phyloP scores from a whole-genome alignment of 2,113 vertebrate species.

The Pedionomus torquatus region DNA sequence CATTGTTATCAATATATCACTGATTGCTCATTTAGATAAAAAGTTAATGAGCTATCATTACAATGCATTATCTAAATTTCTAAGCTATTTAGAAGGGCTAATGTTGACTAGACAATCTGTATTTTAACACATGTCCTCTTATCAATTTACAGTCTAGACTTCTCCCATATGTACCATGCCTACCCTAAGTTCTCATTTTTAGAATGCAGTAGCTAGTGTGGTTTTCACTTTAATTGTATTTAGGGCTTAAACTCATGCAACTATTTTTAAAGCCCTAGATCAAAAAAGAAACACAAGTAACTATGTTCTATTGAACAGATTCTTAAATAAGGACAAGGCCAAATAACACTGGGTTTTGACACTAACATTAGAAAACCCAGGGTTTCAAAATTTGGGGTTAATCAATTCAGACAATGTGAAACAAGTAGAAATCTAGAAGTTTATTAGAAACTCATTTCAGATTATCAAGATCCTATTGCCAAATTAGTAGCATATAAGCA shows the following conservation, averaged over 20 bases:
- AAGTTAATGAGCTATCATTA: neutral
- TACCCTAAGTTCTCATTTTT: neutral
- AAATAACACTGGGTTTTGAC: neutral
- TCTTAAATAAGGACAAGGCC: neutral
- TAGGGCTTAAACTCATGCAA: neutral
- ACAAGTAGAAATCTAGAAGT: neutral
- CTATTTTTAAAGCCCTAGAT: neutral
- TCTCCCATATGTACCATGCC: neutral
- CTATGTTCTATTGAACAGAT: neutral
- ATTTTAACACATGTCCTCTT: neutral
- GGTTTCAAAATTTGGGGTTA: neutral
- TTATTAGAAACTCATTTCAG: neutral
- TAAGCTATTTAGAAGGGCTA: neutral
- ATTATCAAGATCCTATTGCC: neutral
- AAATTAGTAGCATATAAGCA: neutral
- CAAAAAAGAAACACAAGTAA: neutral
- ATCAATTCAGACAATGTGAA: neutral
- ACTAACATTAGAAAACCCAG: neutral
- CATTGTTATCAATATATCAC: neutral
- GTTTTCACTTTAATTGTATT: slow-evolving; percentile 18
- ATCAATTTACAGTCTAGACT: slow-evolving; percentile 9
- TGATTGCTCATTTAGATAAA: neutral
- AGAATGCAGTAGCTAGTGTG: neutral
- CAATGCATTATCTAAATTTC: neutral
- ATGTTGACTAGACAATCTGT: neutral